Conservation (phyloP, 2,113 vertebrate genomes). For the Aldabrachelys gigantea region DNA sequence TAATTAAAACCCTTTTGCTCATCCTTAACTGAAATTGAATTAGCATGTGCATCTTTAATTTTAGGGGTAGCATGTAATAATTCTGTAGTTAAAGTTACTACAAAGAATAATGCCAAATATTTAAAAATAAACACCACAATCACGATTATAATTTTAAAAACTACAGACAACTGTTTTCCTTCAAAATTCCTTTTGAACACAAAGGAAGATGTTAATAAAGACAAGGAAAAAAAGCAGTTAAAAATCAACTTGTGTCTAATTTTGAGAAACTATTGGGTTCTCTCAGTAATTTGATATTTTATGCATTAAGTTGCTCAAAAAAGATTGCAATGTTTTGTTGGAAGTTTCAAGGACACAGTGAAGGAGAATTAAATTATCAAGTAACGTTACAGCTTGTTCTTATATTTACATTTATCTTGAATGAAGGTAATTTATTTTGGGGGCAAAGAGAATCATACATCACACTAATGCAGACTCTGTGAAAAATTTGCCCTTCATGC, state of each 20-base stretch:
- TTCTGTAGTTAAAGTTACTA: neutral
- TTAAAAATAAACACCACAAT: slow-evolving; percentile 47
- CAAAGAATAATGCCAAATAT: slow-evolving; percentile 31
- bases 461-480: slow-evolving; percentile 58
- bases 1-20: slow-evolving; percentile 13
- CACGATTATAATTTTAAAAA: slow-evolving; percentile 23
- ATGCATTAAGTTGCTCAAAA: slow-evolving; percentile 64
- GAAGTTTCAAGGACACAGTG: slow-evolving; percentile 75
- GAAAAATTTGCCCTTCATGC: slow-evolving; percentile 76
- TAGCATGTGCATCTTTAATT: slow-evolving; percentile 31
- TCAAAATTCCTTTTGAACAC: slow-evolving; percentile 35
- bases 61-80: slow-evolving; percentile 18
- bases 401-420: slow-evolving; percentile 78
- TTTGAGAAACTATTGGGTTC: slow-evolving; percentile 59
- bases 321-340: slow-evolving; percentile 51
- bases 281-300: slow-evolving; percentile 30
- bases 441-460: slow-evolving; percentile 60
- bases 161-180: slow-evolving; percentile 7
- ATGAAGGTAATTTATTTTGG: slow-evolving; percentile 66
- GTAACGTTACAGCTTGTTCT: slow-evolving; percentile 63
- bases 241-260: slow-evolving; percentile 57
- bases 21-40: slow-evolving; percentile 33
- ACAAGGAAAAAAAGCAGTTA: neutral
- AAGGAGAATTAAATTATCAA: slow-evolving; percentile 78
- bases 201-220: slow-evolving; percentile 42